phyloP scores from a whole-genome alignment of 2,113 vertebrate species.

The rat (Rattus norvegicus) region DNA sequence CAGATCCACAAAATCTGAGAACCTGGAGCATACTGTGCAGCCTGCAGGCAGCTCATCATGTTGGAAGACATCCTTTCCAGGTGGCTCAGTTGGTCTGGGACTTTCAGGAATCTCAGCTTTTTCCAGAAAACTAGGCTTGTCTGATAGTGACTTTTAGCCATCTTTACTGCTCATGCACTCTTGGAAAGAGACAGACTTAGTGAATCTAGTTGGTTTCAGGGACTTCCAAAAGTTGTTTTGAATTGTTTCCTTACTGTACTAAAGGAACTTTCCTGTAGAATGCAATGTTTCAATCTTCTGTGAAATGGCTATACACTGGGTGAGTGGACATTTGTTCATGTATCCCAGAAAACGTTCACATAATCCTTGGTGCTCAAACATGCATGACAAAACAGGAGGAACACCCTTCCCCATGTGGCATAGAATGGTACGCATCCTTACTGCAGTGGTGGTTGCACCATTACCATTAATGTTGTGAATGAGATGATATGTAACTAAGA shows the following conservation, averaged over 20 bases:
- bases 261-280: neutral
- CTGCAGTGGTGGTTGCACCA: neutral
- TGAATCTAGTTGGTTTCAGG: neutral
- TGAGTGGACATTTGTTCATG: neutral
- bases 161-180: neutral
- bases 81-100: no score
- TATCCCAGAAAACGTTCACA: neutral
- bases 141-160: neutral
- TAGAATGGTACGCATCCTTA: neutral
- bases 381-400: neutral
- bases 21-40: neutral
- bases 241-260: neutral
- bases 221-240: neutral
- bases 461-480: neutral
- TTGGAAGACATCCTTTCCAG: neutral
- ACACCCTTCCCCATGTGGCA: neutral
- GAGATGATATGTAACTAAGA: neutral
- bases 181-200: neutral
- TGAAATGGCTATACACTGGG: neutral
- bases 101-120: neutral
- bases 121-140: neutral
- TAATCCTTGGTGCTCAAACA: neutral
- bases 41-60: neutral
- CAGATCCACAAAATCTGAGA: neutral
- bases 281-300: neutral